A percentile compares a stretch with the other conserved stretches of the same genome.
phyloP scores from a whole-genome alignment of 2,888 invertebrate species.

The Drosophila multiciliata region DNA sequence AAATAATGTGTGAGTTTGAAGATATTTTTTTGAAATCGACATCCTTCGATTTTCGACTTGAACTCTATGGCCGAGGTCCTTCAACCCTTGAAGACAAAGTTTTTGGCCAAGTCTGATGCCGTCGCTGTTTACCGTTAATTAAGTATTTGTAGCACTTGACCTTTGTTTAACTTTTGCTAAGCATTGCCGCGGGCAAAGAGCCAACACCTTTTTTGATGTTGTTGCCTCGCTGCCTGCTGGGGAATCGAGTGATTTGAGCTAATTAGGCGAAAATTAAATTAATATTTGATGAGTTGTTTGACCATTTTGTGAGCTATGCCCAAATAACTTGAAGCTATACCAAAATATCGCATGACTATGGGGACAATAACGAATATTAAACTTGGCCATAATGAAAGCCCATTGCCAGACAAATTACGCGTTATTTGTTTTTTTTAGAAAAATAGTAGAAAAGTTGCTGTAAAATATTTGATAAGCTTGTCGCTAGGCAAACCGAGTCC shows the following conservation, averaged over 20 bases:
- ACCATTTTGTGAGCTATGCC: constrained; percentile 46
- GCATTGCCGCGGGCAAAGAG: constrained; percentile 45
- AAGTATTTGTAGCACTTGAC: constrained; percentile 56
- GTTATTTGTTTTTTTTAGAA: constrained; percentile 47
- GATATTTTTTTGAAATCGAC: background rate
- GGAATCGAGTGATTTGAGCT: constrained; percentile 52
- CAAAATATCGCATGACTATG: constrained; percentile 18
- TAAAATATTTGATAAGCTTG: constrained; percentile 68
- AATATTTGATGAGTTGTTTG: constrained; percentile 67
- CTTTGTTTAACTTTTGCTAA: constrained; percentile 47
- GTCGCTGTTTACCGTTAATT: constrained; percentile 69
- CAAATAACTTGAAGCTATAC: constrained; percentile 15
- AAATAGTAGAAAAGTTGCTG: constrained; percentile 32
- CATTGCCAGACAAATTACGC: constrained; percentile 49
- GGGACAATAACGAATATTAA: constrained; percentile 27
- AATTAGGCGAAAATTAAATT: constrained; percentile 78
- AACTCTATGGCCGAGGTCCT: constrained; percentile 28
- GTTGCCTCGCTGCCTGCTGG: background rate
- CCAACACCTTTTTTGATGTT: constrained; percentile 74
- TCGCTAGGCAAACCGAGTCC: constrained; percentile 59
- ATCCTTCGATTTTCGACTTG: constrained; percentile 43
- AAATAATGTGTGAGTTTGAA: background rate
- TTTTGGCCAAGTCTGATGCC: constrained; percentile 26
- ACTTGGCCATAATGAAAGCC: constrained; percentile 41
- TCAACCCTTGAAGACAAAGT: constrained; percentile 3